Evolutionary conservation across 1,140 invertebrate species (phyloP).

Genomic region (Sitobion miscanthi): DNA sequence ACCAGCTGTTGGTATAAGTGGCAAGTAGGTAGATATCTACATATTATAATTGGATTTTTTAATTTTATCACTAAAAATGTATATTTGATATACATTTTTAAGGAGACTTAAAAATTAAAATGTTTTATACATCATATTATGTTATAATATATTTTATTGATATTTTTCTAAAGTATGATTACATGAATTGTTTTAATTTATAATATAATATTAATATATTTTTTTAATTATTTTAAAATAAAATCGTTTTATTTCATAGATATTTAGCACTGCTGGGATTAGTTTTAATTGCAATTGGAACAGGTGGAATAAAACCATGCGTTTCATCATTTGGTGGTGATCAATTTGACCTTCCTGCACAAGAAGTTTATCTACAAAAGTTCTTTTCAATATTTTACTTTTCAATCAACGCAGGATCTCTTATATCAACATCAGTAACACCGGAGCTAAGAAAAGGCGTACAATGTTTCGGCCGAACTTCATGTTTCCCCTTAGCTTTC

Average conservation of each 20-base stretch:
- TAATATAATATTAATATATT: neutral
- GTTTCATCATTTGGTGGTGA: conserved; percentile 98
- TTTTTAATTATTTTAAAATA: neutral
- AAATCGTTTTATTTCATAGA: conserved; percentile 64
- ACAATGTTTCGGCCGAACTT: conserved; percentile 79
- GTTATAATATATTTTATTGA: neutral
- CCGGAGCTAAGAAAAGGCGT: conserved; percentile 84
- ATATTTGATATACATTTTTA: neutral
- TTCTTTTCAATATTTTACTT: conserved; percentile 97
- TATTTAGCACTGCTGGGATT: conserved; percentile 78
- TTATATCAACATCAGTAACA: conserved; percentile 88
- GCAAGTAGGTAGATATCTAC: neutral
- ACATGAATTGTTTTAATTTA: neutral
- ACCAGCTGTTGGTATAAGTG: neutral
- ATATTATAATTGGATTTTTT: neutral
- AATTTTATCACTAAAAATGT: neutral
- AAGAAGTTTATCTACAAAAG: conserved; percentile 75
- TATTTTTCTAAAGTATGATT: neutral
- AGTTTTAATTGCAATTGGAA: conserved; percentile 85
- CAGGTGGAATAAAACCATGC: conserved; percentile 97
- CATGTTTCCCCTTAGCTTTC: conserved; percentile 91
- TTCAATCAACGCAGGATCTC: conserved; percentile 89
- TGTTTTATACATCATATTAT: neutral
- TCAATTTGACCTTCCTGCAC: conserved; percentile 85
- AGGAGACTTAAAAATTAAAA: neutral